Conservation (phyloP, 2,797 vertebrate genomes). For the Heterohyrax brucei region DNA sequence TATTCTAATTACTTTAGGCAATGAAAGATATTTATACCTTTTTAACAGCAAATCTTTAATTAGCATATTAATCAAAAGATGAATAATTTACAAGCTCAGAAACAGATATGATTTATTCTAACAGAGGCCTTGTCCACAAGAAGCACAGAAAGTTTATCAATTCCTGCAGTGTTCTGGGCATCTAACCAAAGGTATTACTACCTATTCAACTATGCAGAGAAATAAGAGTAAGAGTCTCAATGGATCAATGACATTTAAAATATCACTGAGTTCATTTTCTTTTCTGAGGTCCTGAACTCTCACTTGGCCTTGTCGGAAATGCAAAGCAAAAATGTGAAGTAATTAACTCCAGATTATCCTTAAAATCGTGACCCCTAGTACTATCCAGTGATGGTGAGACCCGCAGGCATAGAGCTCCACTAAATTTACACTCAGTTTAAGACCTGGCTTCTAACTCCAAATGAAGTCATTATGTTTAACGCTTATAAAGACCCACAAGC, state of each 20-base stretch:
- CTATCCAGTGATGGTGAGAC: no score
- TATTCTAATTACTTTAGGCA: slow-evolving; percentile 94
- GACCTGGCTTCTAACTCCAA: fast-evolving
- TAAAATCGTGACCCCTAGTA: neutral
- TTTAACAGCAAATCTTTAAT: slow-evolving; percentile 94
- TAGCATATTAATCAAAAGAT: slow-evolving; percentile 96
- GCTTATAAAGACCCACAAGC: no score
- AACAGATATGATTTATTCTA: slow-evolving; percentile 93
- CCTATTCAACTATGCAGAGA: neutral
- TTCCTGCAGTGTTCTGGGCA: slow-evolving; percentile 36
- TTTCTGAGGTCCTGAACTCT: neutral
- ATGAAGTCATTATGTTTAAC: fast-evolving
- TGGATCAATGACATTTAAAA: neutral
- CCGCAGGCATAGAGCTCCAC: neutral
- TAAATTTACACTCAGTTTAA: fast-evolving
- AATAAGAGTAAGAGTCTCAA: neutral
- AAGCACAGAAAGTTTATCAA: slow-evolving; percentile 59
- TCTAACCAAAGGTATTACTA: slow-evolving; percentile 7
- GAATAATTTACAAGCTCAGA: slow-evolving; percentile 94
- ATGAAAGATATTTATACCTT: slow-evolving; percentile 93
- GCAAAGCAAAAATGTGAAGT: neutral
- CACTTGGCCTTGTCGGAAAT: neutral
- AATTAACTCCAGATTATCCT: neutral
- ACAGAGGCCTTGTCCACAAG: slow-evolving; percentile 81
- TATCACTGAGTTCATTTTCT: neutral